Conservation (phyloP, 2,113 vertebrate species). For the Ammodytes marinus region DNA sequence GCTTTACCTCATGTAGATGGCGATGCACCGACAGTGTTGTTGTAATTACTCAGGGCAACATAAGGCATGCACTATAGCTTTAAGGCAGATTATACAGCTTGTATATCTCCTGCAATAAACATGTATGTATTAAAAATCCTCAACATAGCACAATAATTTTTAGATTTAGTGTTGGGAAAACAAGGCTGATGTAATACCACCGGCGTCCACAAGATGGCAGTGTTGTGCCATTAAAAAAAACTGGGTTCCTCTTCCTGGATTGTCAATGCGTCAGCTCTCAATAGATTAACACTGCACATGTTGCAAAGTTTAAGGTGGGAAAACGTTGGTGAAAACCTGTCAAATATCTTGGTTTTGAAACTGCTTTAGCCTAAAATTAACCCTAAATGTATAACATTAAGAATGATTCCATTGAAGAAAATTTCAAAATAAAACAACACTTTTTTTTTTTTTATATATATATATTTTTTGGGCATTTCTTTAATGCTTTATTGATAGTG, state of each 20-base stretch:
- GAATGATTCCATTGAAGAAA: not conserved
- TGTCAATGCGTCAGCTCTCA: not conserved
- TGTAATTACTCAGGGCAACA: too few species aligned
- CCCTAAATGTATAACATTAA: not conserved
- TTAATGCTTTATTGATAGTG: too few species aligned
- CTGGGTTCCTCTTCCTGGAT: not conserved
- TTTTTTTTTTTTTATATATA: not conserved
- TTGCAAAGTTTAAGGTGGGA: not conserved
- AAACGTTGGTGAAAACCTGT: too few species aligned
- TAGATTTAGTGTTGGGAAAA: not conserved
- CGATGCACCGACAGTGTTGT: too few species aligned
- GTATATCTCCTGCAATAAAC: too few species aligned
- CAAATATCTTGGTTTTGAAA: not conserved
- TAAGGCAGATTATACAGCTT: too few species aligned
- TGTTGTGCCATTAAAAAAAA: not conserved
- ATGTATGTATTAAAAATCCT: too few species aligned
- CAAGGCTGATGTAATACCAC: not conserved
- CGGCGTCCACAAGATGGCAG: conserved; percentile 26
- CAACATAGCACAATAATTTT: too few species aligned
- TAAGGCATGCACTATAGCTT: too few species aligned
- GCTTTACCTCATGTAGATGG: too few species aligned
- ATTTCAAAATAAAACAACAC: not conserved
- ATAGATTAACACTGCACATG: not conserved
- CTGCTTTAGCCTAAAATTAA: too few species aligned
- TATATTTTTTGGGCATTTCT: too few species aligned